Base-by-base conservation (phyloP, 1,140 invertebrate genomes). In the Brachionus rotundiformis region DNA sequence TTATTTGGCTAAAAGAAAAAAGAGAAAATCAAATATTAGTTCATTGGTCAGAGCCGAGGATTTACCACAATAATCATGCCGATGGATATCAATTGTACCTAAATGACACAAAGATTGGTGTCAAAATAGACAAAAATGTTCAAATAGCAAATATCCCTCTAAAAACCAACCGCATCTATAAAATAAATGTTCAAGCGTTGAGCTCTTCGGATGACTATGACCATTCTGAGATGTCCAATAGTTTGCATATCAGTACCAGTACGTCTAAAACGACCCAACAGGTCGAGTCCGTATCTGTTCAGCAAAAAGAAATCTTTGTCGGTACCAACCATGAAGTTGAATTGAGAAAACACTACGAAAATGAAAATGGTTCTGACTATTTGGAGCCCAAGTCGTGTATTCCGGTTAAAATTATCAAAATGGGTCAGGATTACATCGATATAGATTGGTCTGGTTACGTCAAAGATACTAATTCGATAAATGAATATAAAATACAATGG, bases 61-160 rank as follows among this genome's bases (percentile, higher is more conserved):
- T 86, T 11, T 87, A 85, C 84, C 86, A 85, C 25, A 84, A 85
- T 29, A 84, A 86, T 54, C 86, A 85, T 73, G 83, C 88, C 27
- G 84, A 85, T 80, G 87, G 86, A 41, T 88, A 88, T 81, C 87
- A 88, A 84, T 84, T 87, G 80, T 87, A 84, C 75, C 68, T 88
- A 81, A 87, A 88, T 84, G 87, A 86, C 63, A 87, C 86, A 83
- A 87, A 87, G 80, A 85, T 85, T 33, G 87, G 87, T 8, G 86
- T 85, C 84, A 84, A 85, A 82, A 83, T 88, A 23, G 86, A 83
- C 80, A 83, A 82, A 59, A 84, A 84, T 5, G 85, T 88, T 63
- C 84, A 85, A 49, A 87, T 87, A 82, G 87, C 87, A 65, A 86
- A 86, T 13, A 84, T 88, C 36, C 87, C 87, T 2, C 86, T 86